Percentiles rank a stretch among this genome's conserved stretches.
Evolutionary conservation across 1,140 invertebrate species (phyloP).

Genomic region (Trachelipus rathkii): DNA sequence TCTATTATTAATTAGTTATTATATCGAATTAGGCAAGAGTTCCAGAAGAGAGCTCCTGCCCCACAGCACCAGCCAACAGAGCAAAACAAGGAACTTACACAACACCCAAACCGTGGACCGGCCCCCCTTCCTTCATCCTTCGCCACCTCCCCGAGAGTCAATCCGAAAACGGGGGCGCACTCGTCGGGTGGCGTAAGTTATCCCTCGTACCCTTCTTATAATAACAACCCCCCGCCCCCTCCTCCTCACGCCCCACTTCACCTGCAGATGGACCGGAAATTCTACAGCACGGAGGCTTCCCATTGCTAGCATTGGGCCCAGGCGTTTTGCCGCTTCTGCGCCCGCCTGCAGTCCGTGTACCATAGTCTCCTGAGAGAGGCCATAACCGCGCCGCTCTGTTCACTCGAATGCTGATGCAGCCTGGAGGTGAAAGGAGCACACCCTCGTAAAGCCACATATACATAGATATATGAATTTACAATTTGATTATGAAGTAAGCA

Average conservation of each 20-base stretch:
- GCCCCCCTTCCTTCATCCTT: conserved; percentile 31
- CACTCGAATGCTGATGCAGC: neutral
- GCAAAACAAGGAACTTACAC: conserved; percentile 14
- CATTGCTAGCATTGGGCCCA: conserved; percentile 35
- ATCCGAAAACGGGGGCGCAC: too few species aligned
- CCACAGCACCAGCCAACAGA: conserved; percentile 3
- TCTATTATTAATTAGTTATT: too few species aligned
- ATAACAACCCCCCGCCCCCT: conserved; percentile 34
- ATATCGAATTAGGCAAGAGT: neutral
- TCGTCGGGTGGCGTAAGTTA: too few species aligned
- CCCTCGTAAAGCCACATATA: neutral
- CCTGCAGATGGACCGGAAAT: conserved; percentile 35
- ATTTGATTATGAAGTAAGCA: too few species aligned
- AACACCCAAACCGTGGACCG: conserved; percentile 33
- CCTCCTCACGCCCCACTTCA: conserved; percentile 43
- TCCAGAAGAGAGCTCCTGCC: conserved; percentile 25
- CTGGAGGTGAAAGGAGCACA: neutral
- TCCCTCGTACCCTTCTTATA: conserved; percentile 19
- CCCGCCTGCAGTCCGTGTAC: neutral
- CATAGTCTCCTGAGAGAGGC: neutral
- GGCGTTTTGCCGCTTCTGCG: conserved; percentile 1
- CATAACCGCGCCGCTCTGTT: neutral
- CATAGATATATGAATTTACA: too few species aligned
- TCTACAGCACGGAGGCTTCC: conserved; percentile 41
- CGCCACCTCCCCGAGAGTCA: neutral